A percentile compares a stretch with the other conserved stretches of the same genome.
phyloP scores from a whole-genome alignment of 2,113 vertebrate genomes.

The Myanophis thanlyinensis region DNA sequence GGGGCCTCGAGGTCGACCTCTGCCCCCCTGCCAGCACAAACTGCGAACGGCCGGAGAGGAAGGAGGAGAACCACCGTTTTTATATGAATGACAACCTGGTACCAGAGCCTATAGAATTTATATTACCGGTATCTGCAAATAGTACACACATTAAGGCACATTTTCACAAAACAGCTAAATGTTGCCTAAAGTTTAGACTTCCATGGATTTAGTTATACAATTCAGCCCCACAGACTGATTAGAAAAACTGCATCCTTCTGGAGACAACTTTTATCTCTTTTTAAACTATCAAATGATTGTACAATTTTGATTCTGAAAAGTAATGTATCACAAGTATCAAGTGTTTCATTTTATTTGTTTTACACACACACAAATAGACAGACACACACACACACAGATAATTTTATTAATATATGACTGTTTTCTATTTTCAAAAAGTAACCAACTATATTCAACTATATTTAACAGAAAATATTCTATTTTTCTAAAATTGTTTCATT shows the following conservation, averaged over 20 bases:
- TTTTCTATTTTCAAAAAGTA: conserved; percentile 1
- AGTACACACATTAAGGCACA: neutral
- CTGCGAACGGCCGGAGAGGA: too few species aligned
- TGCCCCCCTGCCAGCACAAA: too few species aligned
- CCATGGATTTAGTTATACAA: neutral
- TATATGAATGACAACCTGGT: neutral
- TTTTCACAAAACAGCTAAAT: neutral
- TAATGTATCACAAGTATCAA: neutral
- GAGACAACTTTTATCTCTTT: conserved; percentile 23
- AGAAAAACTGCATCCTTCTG: conserved; percentile 23
- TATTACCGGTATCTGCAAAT: neutral
- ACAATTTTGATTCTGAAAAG: neutral
- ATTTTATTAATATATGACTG: neutral
- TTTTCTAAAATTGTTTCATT: conserved; percentile 3
- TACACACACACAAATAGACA: neutral
- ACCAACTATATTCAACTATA: neutral
- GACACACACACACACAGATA: neutral
- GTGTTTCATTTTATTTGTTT: neutral
- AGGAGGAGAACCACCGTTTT: too few species aligned
- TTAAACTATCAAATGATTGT: neutral
- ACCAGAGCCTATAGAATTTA: neutral
- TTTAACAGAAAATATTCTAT: neutral
- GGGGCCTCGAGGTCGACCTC: too few species aligned
- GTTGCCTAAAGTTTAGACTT: neutral
- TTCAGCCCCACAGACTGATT: conserved; percentile 34